Evolutionary conservation across 2,797 vertebrate genomes (phyloP).

Genomic region (Toxotes lorentzi): DNA sequence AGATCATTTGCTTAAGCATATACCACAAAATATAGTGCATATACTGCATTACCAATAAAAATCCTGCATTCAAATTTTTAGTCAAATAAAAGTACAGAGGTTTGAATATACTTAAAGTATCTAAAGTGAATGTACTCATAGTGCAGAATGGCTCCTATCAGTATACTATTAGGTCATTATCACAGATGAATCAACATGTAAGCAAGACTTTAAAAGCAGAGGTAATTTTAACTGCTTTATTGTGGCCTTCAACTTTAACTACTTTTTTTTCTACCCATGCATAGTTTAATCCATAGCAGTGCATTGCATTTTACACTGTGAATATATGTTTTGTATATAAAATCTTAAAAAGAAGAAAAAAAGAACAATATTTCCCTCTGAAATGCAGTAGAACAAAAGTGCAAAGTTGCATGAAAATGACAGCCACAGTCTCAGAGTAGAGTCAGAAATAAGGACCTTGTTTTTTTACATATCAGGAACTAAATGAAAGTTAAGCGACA

Average conservation of each 20-base stretch:
- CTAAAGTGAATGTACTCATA: background rate
- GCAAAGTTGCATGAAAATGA: background rate
- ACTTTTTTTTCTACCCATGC: background rate
- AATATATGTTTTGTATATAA: too few species aligned
- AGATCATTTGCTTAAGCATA: background rate
- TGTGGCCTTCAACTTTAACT: too few species aligned
- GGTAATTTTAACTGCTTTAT: background rate
- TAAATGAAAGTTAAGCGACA: constrained; percentile 15
- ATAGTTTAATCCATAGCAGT: background rate
- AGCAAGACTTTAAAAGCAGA: too few species aligned
- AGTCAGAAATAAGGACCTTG: constrained; percentile 20
- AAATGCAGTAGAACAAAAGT: background rate
- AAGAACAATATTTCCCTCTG: background rate
- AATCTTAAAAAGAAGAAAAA: too few species aligned
- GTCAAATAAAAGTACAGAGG: background rate
- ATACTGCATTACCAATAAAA: background rate
- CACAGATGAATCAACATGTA: too few species aligned
- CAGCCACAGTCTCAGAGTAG: background rate
- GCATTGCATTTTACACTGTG: background rate
- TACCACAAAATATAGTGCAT: background rate
- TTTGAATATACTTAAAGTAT: background rate
- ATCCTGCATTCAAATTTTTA: background rate
- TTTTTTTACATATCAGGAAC: constrained; percentile 14
- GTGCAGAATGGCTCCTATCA: background rate
- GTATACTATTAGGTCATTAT: too few species aligned